Percentiles rank a stretch among this genome's conserved stretches.
These are phyloP conservation scores for Drosophila ercepeae DNA, from an alignment of 1,140 invertebrate species.

Conservation along the genomic window DNA sequence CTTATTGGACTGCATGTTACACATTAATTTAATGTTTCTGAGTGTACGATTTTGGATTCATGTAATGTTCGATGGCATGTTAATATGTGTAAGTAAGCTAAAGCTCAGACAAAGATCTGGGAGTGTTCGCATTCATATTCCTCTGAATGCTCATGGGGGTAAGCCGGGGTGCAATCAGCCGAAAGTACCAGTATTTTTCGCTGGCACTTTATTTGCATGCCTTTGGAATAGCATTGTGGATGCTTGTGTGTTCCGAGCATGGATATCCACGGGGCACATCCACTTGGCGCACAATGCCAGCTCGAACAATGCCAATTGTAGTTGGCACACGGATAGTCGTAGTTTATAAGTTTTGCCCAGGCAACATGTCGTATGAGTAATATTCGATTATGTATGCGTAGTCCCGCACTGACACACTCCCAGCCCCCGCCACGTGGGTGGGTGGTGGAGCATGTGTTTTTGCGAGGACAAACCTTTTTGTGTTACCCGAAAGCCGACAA, in stretches of 20 bases:
- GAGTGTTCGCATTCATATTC: neutral
- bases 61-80: conserved; percentile 34
- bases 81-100: conserved; percentile 49
- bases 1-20: conserved; percentile 44
- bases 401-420: conserved; percentile 9
- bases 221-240: conserved; percentile 1
- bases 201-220: conserved; percentile 38
- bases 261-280: neutral
- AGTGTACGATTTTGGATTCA: conserved; percentile 25
- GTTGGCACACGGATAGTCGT: conserved; percentile 43
- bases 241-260: neutral
- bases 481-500: conserved; percentile 37
- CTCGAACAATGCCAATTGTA: conserved; percentile 50
- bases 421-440: neutral
- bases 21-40: conserved; percentile 41
- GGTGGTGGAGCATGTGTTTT: conserved; percentile 16
- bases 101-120: neutral
- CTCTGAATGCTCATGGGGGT: neutral
- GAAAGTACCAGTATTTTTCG: conserved; percentile 18
- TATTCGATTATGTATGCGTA: conserved; percentile 65
- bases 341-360: conserved; percentile 39
- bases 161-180: conserved; percentile 19
- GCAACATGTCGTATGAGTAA: conserved; percentile 65
- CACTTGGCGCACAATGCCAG: conserved; percentile 40
- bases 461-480: conserved; percentile 41